A percentile compares a stretch with the other conserved stretches of the same genome.
Evolutionary conservation across 2,113 vertebrate species (phyloP).

Genomic region (Cryptotis parvus): DNA sequence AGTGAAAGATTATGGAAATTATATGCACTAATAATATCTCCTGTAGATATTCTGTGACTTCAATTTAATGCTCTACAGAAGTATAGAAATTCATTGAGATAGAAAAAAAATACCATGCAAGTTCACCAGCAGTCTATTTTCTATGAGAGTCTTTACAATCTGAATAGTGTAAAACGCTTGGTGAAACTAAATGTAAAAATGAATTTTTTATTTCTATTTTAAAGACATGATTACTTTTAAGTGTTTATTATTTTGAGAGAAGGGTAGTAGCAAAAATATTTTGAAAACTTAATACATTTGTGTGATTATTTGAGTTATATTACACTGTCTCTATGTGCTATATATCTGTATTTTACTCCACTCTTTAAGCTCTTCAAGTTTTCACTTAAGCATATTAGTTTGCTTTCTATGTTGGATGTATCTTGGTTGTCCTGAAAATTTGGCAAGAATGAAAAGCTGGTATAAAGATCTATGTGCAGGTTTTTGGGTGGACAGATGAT

Average conservation of each 20-base stretch:
- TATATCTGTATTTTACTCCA: too few species aligned
- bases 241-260: conserved; percentile 26
- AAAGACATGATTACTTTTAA: conserved; percentile 32
- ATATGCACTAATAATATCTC: not conserved
- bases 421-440: too few species aligned
- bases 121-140: not conserved
- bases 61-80: not conserved
- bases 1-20: not conserved
- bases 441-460: too few species aligned
- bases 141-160: not conserved
- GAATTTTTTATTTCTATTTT: conserved; percentile 51
- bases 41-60: not conserved
- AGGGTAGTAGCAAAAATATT: conserved; percentile 6
- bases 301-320: too few species aligned
- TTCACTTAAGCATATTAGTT: too few species aligned
- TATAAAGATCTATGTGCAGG: too few species aligned
- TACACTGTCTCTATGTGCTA: too few species aligned
- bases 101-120: not conserved
- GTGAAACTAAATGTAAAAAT: conserved; percentile 51
- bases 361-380: too few species aligned
- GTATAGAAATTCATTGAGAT: not conserved
- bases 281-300: conserved; percentile 34
- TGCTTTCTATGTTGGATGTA: too few species aligned
- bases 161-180: not conserved
- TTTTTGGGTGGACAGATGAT: too few species aligned